Evolutionary conservation across 2,113 vertebrate species (phyloP).

Genomic region (Pampusana beccarii): DNA sequence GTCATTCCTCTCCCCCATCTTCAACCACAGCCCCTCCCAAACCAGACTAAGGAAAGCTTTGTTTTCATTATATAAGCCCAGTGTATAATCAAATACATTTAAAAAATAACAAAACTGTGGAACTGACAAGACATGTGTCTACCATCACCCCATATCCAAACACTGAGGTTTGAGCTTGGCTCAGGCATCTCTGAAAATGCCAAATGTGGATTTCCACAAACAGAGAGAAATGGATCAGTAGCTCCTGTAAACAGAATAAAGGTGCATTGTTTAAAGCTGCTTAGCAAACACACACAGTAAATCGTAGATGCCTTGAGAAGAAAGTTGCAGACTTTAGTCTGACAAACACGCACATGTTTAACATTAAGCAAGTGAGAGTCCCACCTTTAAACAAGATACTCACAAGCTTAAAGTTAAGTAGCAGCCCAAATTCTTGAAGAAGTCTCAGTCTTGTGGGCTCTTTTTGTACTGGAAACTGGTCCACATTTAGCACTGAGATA

Average conservation of each 20-base stretch:
- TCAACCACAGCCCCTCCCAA: neutral
- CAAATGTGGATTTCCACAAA: constrained; percentile 29
- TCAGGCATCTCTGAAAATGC: constrained; percentile 11
- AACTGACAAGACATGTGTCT: constrained; percentile 54
- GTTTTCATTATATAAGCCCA: constrained; percentile 40
- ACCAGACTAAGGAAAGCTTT: neutral
- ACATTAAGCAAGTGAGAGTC: neutral
- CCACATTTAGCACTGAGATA: neutral
- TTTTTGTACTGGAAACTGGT: neutral
- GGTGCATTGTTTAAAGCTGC: constrained; percentile 35
- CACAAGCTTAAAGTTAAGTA: neutral
- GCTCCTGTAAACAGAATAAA: constrained; percentile 51
- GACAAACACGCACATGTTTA: neutral
- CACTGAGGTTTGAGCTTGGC: constrained; percentile 53
- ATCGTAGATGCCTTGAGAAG: neutral
- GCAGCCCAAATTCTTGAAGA: neutral
- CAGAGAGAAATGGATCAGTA: neutral
- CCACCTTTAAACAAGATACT: neutral
- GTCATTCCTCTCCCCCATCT: neutral
- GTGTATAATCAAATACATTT: constrained; percentile 26
- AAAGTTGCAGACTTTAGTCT: neutral
- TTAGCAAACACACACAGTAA: neutral
- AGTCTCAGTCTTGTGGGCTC: neutral
- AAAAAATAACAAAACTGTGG: constrained; percentile 31
- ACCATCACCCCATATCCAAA: constrained; percentile 62